Conservation (phyloP, 2,888 invertebrate species). For the Thera britannica region DNA sequence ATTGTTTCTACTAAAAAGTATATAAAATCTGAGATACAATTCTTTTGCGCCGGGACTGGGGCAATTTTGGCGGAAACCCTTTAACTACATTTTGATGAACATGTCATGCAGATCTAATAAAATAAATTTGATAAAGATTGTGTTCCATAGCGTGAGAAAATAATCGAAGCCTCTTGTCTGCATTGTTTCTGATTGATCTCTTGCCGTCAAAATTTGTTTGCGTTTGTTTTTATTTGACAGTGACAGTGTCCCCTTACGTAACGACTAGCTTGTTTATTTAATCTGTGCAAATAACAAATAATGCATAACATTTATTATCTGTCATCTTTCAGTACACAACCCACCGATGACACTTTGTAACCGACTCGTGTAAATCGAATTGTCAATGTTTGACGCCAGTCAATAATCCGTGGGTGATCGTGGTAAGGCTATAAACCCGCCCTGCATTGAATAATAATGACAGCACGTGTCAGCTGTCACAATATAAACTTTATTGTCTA, state of each 20-base stretch:
- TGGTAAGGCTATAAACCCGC: constrained; percentile 23
- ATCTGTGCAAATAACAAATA: too few species aligned
- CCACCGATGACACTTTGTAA: constrained; percentile 15
- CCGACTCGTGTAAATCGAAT: constrained; percentile 14
- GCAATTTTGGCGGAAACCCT: too few species aligned
- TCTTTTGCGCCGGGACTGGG: too few species aligned
- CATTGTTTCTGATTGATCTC: too few species aligned
- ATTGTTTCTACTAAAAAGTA: too few species aligned
- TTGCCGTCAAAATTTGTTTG: too few species aligned
- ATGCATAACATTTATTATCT: neutral
- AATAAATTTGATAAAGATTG: neutral
- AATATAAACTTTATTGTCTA: constrained; percentile 9
- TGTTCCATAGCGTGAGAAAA: neutral
- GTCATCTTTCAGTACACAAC: constrained; percentile 1
- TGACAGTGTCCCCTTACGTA: too few species aligned
- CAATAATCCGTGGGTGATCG: constrained; percentile 28
- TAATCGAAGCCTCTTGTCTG: too few species aligned
- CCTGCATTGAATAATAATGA: constrained; percentile 53
- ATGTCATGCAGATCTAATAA: neutral
- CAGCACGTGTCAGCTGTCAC: constrained; percentile 31
- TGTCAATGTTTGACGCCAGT: constrained; percentile 27
- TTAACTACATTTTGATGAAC: neutral
- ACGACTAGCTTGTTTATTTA: too few species aligned
- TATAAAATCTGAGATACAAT: too few species aligned
- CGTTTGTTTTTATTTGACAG: too few species aligned